Evolutionary conservation across 2,797 vertebrate genomes (phyloP), one percentile per base, ranked within the genome.

Genomic region (Apogon talboti): DNA sequence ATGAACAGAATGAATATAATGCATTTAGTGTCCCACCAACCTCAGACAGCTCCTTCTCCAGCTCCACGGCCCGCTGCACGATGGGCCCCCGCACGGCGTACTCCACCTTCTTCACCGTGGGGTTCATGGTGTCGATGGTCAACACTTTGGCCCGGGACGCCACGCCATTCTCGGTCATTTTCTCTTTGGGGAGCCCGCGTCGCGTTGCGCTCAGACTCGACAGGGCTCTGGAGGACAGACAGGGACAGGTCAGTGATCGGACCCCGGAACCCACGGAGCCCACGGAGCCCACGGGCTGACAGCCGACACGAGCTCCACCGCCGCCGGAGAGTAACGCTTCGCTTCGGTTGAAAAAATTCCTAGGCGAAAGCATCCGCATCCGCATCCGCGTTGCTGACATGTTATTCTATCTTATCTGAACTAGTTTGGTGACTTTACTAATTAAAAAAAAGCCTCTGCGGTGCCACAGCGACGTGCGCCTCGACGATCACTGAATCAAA

Each of bases 41-140:
- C 95, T 96, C 93, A 35, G 81, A 86, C 12, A 97, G 92, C 80
- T 97, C 95, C 78, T 87, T 93, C 89, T 97, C 95, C 85, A 97
- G 92, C 91, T 97, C 93, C 87, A 95, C 49, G 0, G 96, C 96
- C 0, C 96, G 93, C 67, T 91, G 89, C 59, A 96, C 94, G 2
- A 97, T 95, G 78, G 96, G 95, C 2, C 96, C 96, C 0, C 96
- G 89, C 50, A 97, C 95, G 0, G 96, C 96, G 4, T 97, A 96
- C 76, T 97, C 96, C 61, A 97, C 92, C 49, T 78, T 94, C 91
- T 88, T 94, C 37, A 97, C 89, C 1, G 87, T 91, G 18, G 94
- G 93, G 91, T 97, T 97, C 94, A 97, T 96, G 74, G 92, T 94
- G 75, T 94, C 94, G 73, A 95, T 71, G 11, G 94, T 96, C 85